Evolutionary conservation across 1,140 invertebrate species (phyloP).

Genomic region (Trichonephila clavata): DNA sequence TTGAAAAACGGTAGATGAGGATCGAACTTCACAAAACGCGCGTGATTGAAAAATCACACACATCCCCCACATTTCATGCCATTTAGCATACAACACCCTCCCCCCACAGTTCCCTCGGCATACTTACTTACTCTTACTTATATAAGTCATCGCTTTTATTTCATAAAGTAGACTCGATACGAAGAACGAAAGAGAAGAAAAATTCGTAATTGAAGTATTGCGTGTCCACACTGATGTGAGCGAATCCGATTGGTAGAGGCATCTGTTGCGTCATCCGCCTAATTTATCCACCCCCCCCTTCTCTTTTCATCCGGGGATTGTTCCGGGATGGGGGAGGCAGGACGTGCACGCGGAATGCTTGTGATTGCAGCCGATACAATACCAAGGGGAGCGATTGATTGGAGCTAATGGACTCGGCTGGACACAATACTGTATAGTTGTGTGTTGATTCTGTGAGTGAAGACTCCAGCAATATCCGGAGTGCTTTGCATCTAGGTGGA

Average conservation of each 20-base stretch:
- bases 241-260: conserved; percentile 45
- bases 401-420: conserved; percentile 67
- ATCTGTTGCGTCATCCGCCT: conserved; percentile 68
- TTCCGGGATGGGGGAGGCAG: neutral
- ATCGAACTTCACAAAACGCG: neutral
- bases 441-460: conserved; percentile 64
- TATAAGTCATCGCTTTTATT: conserved; percentile 20
- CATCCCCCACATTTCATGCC: conserved; percentile 2
- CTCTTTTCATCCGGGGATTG: neutral
- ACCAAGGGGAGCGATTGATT: conserved; percentile 66
- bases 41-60: conserved; percentile 40
- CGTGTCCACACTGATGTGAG: conserved; percentile 25
- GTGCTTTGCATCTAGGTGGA: conserved; percentile 61
- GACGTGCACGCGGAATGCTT: conserved; percentile 7
- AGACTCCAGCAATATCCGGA: conserved; percentile 64
- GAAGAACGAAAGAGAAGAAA: neutral
- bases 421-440: conserved; percentile 60
- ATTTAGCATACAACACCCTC: neutral
- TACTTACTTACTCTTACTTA: neutral
- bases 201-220: conserved; percentile 57
- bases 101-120: neutral
- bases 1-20: too few relatives aligned
- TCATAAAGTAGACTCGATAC: neutral
- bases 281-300: conserved; percentile 56
- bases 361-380: conserved; percentile 60